A percentile compares a stretch with the other conserved stretches of the same genome.
Conservation (phyloP, 1,140 invertebrate genomes). For the Acromyrmex heyeri region DNA sequence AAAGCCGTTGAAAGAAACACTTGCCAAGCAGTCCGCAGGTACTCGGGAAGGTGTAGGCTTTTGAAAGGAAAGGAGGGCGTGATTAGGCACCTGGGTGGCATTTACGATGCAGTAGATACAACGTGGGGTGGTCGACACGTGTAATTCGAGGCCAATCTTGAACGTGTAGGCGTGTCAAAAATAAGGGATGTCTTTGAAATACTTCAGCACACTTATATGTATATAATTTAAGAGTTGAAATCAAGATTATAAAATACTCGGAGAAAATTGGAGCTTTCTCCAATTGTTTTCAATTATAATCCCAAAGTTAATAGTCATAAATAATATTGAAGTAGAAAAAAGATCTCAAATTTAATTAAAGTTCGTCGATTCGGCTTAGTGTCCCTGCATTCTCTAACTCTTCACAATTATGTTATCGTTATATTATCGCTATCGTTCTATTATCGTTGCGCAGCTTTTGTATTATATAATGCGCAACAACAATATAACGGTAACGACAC, state of each 20-base stretch:
- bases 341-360: not conserved
- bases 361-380: not conserved
- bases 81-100: constrained; percentile 64
- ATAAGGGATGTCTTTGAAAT: constrained; percentile 64
- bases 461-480: no score
- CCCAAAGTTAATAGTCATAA: not conserved
- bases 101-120: constrained; percentile 2
- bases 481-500: no score
- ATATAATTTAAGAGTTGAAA: not conserved
- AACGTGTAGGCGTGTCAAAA: constrained; percentile 33
- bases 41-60: constrained; percentile 39
- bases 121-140: constrained; percentile 16
- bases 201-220: constrained; percentile 17
- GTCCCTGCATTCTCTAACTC: no score
- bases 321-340: not conserved
- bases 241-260: not conserved
- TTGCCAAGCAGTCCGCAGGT: constrained; percentile 21
- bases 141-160: constrained; percentile 70
- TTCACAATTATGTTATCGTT: no score
- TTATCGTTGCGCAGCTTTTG: no score
- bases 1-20: constrained; percentile 15
- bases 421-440: no score
- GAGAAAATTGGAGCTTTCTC: not conserved
- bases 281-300: not conserved
- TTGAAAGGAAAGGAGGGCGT: constrained; percentile 45